Base-by-base conservation (phyloP, 1,140 invertebrate species). In the Chionoecetes opilio region DNA sequence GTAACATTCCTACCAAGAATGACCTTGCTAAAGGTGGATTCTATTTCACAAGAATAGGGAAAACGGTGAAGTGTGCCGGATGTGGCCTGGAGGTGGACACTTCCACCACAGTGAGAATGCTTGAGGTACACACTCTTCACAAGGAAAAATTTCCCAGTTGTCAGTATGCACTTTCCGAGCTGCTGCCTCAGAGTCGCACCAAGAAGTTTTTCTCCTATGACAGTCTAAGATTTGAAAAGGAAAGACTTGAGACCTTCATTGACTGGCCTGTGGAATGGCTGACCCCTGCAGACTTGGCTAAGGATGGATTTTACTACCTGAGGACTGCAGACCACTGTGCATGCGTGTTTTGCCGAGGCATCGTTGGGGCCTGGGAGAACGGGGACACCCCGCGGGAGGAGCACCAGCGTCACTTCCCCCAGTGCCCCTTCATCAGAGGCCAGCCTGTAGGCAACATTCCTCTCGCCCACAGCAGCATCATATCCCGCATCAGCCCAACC, bases 261-360 rank as follows among this genome's bases (percentile, higher is more conserved):
- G 94, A 94, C 11, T 96, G 96, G 96, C 96, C 96, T n/a, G 34
- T 96, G 96, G 96, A 96, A 94, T 97, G 96, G 87, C 97, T 98
- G 85, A 97, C 98, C 17, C 98, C 98, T 0, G 97, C 98, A 96
- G 97, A 98, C 26, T 97, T 99, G 94, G 99, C 98, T 0, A 97
- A 97, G 97, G 98, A 98, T 96, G 99, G 99, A 6, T 99, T 99
- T 97, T 98, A 98, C 96, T 99, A 98, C 96, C 97, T 98, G 21
- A 97, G 97, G 75, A 95, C 97, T 86, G 96, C 96, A 14, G 98
- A 98, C 96, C 97, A 98, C 97, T 98, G 99, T 0, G 98, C 98
- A 96, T 99, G 99, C 97, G 98, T 98, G 26, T 99, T 98, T 97
- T 99, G 98, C 97, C 97, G 97, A 96, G 98, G 98, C 91, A 97